Base-by-base conservation (phyloP, 2,888 invertebrate species). In the Melolontha melolontha region DNA sequence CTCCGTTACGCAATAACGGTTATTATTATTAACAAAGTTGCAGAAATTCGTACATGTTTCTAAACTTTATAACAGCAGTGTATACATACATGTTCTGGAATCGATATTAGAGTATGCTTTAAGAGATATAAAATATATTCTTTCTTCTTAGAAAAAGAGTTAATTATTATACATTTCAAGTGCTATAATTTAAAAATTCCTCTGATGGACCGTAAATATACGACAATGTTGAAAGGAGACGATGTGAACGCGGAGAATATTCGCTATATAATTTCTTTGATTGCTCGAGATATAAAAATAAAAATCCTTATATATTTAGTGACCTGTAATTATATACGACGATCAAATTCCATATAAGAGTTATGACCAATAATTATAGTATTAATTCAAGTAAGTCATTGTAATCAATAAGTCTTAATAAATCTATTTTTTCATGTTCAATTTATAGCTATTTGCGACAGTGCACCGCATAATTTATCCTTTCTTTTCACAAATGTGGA, bases 321-420 rank as follows among this genome's bases (percentile, higher is more conserved):
- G 47, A 50, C 59, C 41, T n/a, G 62, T 67, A 64, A 67, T 67
- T 70, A 70, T 54, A 57, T 62, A 57, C 57, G 47, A 51, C 41
- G 67, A 57, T 65, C 67, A 63, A 51, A 70, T 70, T 70, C 70
- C 70, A 62, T 67, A 64, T 68, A 62, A 64, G 70, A 70, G 64
- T 65, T 67, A 70, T 41, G 67, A 54, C 17, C 52, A 44, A 62
- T 70, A 70, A 70, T 70, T 68, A 59, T 57, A 39, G 70, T 55
- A 67, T 67, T 67, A 70, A 67, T 59, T 70, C 70, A 29, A 51
- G 42, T 59, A 63, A 55, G 65, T 65, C 70, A 67, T 70, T 70
- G 70, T 67, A 70, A 70, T 70, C 70, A 70, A 70, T 70, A 70
- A 70, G 70, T 70, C 70, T 62, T 67, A 67, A 70, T 67, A 70